Evolutionary conservation across 2,797 vertebrate genomes (phyloP).

Genomic region (Serranus cabrilla): DNA sequence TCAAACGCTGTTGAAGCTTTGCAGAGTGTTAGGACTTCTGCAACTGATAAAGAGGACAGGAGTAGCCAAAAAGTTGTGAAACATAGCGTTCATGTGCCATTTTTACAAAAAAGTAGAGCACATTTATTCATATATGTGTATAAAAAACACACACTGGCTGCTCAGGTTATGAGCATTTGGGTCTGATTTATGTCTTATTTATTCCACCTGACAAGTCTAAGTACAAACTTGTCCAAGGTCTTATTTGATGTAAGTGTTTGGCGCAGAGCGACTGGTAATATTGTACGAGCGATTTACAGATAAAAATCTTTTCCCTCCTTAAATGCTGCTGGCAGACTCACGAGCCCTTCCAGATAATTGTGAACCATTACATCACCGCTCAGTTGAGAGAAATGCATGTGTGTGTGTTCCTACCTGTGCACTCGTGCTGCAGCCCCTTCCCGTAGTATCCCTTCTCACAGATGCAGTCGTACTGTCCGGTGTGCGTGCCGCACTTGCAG

Average conservation of each 20-base stretch:
- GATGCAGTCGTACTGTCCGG: constrained; percentile 97
- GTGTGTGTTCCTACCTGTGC: constrained; percentile 86
- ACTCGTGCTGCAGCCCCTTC: constrained; percentile 94
- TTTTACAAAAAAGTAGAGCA: neutral
- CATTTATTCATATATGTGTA: neutral
- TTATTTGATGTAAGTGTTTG: neutral
- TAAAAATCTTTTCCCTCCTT: neutral
- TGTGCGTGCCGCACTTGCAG: constrained; percentile 96
- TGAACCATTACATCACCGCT: neutral
- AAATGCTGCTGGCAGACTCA: neutral
- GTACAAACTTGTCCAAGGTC: neutral
- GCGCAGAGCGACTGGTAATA: neutral
- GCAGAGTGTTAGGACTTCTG: neutral
- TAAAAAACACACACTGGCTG: neutral
- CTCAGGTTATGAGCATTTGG: neutral
- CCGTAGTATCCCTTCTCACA: constrained; percentile 97
- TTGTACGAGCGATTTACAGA: neutral
- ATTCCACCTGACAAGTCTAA: neutral
- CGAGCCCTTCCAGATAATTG: neutral
- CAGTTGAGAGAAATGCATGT: no score
- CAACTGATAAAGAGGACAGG: neutral
- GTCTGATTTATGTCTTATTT: neutral
- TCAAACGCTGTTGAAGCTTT: neutral
- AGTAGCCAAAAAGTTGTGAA: neutral
- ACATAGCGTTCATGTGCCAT: no score